Evolutionary conservation across 2,888 invertebrate species (phyloP).

Genomic region (Palloptera scutellata): DNA sequence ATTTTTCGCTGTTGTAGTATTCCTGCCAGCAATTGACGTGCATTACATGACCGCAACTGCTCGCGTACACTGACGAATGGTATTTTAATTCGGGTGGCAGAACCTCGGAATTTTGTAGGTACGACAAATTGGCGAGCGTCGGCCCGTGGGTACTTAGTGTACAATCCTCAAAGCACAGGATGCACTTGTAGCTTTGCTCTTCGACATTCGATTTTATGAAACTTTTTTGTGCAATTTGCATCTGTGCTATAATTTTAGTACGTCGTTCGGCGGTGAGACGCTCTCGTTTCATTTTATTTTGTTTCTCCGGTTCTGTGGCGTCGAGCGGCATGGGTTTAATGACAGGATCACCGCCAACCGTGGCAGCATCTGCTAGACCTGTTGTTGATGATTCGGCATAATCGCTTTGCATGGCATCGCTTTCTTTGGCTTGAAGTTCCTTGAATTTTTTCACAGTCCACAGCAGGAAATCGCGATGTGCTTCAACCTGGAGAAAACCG

Average conservation of each 20-base stretch:
- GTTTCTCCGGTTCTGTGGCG: conserved; percentile 64
- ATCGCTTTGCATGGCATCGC: conserved; percentile 40
- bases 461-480: conserved; percentile 82
- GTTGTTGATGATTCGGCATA: conserved; percentile 56
- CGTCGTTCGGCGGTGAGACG: conserved; percentile 86
- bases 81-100: conserved; percentile 65
- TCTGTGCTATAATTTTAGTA: conserved; percentile 92
- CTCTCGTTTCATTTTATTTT: conserved; percentile 81
- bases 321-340: conserved; percentile 60
- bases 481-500: conserved; percentile 69
- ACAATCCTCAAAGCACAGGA: conserved; percentile 94
- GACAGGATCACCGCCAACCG: conserved; percentile 61
- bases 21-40: conserved; percentile 94
- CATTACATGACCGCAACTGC: conserved; percentile 97
- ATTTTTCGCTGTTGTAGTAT: conserved; percentile 87
- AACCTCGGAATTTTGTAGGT: conserved; percentile 82
- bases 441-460: conserved; percentile 84
- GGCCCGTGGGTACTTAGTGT: conserved; percentile 75
- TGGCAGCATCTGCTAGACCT: conserved; percentile 48
- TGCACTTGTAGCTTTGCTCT: conserved; percentile 80
- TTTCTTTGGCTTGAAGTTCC: conserved; percentile 67
- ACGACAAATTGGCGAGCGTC: conserved; percentile 89
- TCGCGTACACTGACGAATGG: conserved; percentile 83
- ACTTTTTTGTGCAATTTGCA: conserved; percentile 89
- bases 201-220: conserved; percentile 88